Percentiles rank a stretch among this genome's conserved stretches.
Conservation (phyloP, 30 jellyfish, hydroid and myxozoan genomes). For the Nemopilema nomurai region DNA sequence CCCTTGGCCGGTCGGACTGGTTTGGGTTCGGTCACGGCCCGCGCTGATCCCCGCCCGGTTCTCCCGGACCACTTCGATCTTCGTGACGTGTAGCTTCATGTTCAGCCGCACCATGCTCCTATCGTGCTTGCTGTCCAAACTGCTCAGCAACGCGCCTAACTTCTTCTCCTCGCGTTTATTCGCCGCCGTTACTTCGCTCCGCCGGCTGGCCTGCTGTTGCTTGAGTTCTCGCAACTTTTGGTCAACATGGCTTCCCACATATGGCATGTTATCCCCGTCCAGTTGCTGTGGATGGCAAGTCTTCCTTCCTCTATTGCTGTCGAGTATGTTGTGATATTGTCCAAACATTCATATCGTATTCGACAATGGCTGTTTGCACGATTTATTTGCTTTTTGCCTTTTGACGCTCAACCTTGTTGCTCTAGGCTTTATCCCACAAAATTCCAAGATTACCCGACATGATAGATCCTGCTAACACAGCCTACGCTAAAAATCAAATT, state of each 20-base stretch:
- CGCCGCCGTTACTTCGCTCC: slow-evolving; percentile 64
- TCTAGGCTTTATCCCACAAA: background rate
- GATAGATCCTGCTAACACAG: background rate
- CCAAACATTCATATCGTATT: background rate
- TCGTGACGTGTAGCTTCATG: slow-evolving; percentile 45
- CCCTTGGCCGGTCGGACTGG: background rate
- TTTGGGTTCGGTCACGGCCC: background rate
- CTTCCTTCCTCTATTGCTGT: background rate
- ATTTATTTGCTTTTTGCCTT: background rate
- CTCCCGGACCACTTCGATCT: slow-evolving; percentile 25
- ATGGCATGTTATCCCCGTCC: slow-evolving; percentile 14
- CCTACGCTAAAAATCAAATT: background rate
- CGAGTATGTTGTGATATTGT: background rate
- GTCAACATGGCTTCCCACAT: slow-evolving; percentile 34
- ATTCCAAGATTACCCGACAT: background rate
- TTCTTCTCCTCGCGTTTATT: slow-evolving; percentile 58
- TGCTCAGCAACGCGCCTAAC: slow-evolving; percentile 29
- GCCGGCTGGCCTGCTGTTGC: slow-evolving; percentile 47
- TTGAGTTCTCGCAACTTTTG: slow-evolving; percentile 33
- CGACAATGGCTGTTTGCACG: background rate
- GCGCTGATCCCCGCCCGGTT: slow-evolving; percentile 14
- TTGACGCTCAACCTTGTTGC: background rate
- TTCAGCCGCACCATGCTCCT: slow-evolving; percentile 38
- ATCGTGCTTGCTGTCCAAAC: slow-evolving; percentile 50
- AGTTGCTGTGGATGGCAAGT: background rate